Percentiles rank a stretch among this genome's conserved stretches.
phyloP scores from a whole-genome alignment of 2,888 invertebrate genomes.

The Gari tellinella region DNA sequence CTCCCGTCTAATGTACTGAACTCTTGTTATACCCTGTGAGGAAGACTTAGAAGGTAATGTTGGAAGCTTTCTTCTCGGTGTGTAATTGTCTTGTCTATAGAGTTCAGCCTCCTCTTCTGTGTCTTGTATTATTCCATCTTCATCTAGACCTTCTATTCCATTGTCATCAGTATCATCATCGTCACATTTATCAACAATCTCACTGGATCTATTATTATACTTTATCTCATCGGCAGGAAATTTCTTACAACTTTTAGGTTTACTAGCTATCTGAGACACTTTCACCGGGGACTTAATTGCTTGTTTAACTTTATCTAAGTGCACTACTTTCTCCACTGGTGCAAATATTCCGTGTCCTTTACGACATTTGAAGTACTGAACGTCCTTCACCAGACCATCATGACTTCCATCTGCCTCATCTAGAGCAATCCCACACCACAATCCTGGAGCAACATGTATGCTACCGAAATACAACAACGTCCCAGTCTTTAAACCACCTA shows the following conservation, averaged over 20 bases:
- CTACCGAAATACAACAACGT: conserved; percentile 87
- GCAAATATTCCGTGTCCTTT: conserved; percentile 88
- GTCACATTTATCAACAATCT: conserved; percentile 51
- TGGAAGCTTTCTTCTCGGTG: conserved; percentile 45
- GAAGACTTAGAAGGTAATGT: conserved; percentile 37
- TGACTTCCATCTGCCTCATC: conserved; percentile 87
- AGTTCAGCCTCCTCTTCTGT: conserved; percentile 34
- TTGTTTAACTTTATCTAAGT: conserved; percentile 48
- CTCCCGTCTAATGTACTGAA: conserved; percentile 30
- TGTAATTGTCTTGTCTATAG: conserved; percentile 7
- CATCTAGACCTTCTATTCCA: conserved; percentile 45
- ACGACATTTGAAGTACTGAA: conserved; percentile 88
- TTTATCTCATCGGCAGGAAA: conserved; percentile 38
- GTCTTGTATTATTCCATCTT: conserved; percentile 52
- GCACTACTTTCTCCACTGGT: conserved; percentile 86
- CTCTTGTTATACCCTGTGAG: conserved; percentile 39
- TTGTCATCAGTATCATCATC: conserved; percentile 47
- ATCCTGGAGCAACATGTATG: conserved; percentile 86
- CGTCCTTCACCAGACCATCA: conserved; percentile 88
- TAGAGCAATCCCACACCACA: conserved; percentile 89
- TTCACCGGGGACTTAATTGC: conserved; percentile 36
- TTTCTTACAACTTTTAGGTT: conserved; percentile 38
- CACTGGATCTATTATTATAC: conserved; percentile 41
- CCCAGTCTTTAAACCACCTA: conserved; percentile 86
- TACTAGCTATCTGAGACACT: conserved; percentile 52